phyloP scores from a whole-genome alignment of 2,888 invertebrate genomes.

The Trachelus troglodyta region DNA sequence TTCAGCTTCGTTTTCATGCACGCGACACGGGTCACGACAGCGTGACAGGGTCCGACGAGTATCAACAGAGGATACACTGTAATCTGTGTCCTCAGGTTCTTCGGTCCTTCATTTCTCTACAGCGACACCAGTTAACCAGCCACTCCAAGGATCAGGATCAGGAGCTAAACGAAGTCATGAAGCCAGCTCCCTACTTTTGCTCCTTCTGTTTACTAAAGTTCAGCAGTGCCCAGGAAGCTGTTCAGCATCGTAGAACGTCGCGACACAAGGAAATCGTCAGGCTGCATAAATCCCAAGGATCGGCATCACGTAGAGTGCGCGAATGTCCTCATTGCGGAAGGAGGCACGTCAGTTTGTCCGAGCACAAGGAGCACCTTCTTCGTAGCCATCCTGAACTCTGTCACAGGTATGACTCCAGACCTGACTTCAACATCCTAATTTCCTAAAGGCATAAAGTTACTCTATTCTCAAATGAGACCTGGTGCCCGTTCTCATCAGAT shows the following conservation, averaged over 20 bases:
- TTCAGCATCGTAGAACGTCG: slow-evolving; percentile 74
- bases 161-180: slow-evolving; percentile 7
- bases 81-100: slow-evolving; percentile 71
- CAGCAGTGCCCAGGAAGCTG: slow-evolving; percentile 71
- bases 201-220: slow-evolving; percentile 77
- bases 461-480: slow-evolving; percentile 8
- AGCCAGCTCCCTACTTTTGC: slow-evolving; percentile 71
- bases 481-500: slow-evolving; percentile 67
- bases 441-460: not conserved
- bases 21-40: slow-evolving; percentile 68
- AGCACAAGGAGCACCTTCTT: slow-evolving; percentile 74
- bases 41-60: slow-evolving; percentile 73
- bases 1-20: slow-evolving; percentile 76
- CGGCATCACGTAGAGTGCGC: slow-evolving; percentile 60
- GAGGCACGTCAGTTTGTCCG: slow-evolving; percentile 68
- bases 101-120: slow-evolving; percentile 74
- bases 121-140: slow-evolving; percentile 74
- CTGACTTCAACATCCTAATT: not conserved
- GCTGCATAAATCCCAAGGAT: slow-evolving; percentile 56
- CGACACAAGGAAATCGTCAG: slow-evolving; percentile 74
- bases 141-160: slow-evolving; percentile 66
- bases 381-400: slow-evolving; percentile 73
- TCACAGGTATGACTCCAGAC: slow-evolving; percentile 69
- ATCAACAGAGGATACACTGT: slow-evolving; percentile 76
- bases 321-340: slow-evolving; percentile 74